Percentiles rank a stretch among this genome's conserved stretches.
Conservation (phyloP, 2,797 vertebrate genomes). For the Phyllotis vaccarum region DNA sequence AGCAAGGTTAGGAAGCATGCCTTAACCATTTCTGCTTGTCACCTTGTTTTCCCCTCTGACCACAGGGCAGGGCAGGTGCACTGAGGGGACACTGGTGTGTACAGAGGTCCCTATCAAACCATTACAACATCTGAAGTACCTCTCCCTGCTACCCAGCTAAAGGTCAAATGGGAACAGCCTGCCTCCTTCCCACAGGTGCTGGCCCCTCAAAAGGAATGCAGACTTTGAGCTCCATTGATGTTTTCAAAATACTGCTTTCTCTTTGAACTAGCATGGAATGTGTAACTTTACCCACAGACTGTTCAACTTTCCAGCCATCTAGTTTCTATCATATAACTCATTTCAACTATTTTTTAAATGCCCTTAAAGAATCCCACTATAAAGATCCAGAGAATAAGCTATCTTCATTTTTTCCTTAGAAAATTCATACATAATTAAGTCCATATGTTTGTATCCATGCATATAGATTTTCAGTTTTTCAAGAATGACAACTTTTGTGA, state of each 20-base stretch:
- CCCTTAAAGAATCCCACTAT: slow-evolving; percentile 33
- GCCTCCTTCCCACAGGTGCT: slow-evolving; percentile 82
- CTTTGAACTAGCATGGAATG: slow-evolving; percentile 82
- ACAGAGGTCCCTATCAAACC: neutral
- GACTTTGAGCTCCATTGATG: slow-evolving; percentile 80
- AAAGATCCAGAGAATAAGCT: slow-evolving; percentile 31
- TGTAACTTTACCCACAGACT: slow-evolving; percentile 73
- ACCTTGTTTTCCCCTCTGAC: neutral
- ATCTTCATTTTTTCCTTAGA: neutral
- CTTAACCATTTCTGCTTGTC: neutral
- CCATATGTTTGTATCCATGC: neutral
- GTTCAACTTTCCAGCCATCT: slow-evolving; percentile 54
- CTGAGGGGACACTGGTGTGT: fast-evolving
- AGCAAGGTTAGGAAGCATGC: neutral
- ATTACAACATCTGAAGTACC: slow-evolving; percentile 1
- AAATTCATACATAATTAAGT: neutral
- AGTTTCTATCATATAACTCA: slow-evolving; percentile 43
- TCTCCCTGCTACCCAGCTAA: neutral
- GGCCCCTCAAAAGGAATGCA: slow-evolving; percentile 81
- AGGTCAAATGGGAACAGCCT: slow-evolving; percentile 79
- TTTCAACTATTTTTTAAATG: slow-evolving; percentile 44
- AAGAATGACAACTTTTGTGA: neutral
- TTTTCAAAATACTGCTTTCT: slow-evolving; percentile 83
- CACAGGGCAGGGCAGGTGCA: slow-evolving; percentile 47
- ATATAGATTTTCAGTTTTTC: neutral